A percentile compares a stretch with the other conserved stretches of the same genome.
phyloP scores from a whole-genome alignment of 2,888 invertebrate species.

The Lepidochitona cinerea region DNA sequence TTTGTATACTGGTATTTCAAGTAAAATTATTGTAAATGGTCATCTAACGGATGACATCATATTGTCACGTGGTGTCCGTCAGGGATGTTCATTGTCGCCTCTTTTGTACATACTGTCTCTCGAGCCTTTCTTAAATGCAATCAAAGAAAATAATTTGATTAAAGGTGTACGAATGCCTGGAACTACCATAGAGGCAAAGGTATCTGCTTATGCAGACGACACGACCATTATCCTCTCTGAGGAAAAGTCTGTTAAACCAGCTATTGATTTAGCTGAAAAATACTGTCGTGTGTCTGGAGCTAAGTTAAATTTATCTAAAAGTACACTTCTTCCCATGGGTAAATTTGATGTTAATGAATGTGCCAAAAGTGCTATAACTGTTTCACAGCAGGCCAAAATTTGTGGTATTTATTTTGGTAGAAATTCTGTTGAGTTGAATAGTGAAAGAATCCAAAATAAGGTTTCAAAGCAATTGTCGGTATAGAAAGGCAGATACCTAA shows the following conservation, averaged over 20 bases:
- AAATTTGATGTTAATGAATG: not conserved
- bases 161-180: constrained; percentile 21
- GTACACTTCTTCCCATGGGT: constrained; percentile 13
- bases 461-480: not conserved
- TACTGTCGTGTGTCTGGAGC: constrained; percentile 24
- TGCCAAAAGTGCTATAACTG: not conserved
- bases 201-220: constrained; percentile 18
- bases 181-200: not conserved
- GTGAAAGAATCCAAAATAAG: not conserved
- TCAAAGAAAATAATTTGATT: constrained; percentile 1
- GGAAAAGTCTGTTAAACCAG: constrained; percentile 1
- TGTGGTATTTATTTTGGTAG: not conserved
- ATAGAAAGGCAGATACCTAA: not conserved
- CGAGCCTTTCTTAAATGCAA: not conserved
- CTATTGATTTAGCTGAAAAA: constrained; percentile 1
- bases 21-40: not conserved
- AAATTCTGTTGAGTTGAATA: not conserved
- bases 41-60: not conserved
- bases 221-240: constrained; percentile 7
- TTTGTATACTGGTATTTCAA: constrained; percentile 20
- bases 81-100: constrained; percentile 3
- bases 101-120: not conserved
- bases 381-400: not conserved
- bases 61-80: constrained; percentile 7
- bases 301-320: constrained; percentile 27